Base-by-base conservation (phyloP, 2,888 invertebrate species). In the Lysandra bellargus region DNA sequence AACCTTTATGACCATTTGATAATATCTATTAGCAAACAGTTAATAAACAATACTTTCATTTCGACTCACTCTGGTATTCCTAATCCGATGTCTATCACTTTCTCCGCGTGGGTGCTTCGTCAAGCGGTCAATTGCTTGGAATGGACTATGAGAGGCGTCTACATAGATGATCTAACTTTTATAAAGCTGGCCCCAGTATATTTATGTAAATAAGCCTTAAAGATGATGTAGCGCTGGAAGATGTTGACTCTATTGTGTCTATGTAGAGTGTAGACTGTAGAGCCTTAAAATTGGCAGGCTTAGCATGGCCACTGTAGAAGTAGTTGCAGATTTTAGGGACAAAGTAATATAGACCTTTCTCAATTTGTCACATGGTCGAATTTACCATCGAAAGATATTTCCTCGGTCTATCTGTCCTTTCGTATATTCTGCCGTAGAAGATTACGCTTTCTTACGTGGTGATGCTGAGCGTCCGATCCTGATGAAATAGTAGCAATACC, bases 21-120 rank as follows among this genome's bases (percentile, higher is more conserved):
- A 74, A 57, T 14, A 69, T 69, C 69, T 33, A 69, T 53, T 75
- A 75, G 53, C 76, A 76, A 76, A 53, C 49, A 33, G 30, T 14
- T 53, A 75, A 23, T 75, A 76, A 76, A 76, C 76, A 33, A 57
- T 76, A 76, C 76, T 76, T 76, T 76, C 76, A 33, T 76, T 76
- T 76, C 57, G 7, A 30, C 53, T 76, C 76, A 76, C 49, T 76
- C 49, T 76, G 53, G 17, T 76, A 76, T 76, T 76, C 76, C 53
- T 76, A 76, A 76, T 76, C 53, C 33, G 53, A 33, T 14, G 75
- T 23, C 33, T 74, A 79, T 79, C 53, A 81, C 81, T 80, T 82
- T 81, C 80, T 60, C 79, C 78, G 40, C 78, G 82, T 82, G 81
- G 80, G 81, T 78, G 78, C 40, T 57, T 30, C 78, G 79, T 76